Conservation (phyloP, 2,113 vertebrate species). For the Lasiurus borealis region DNA sequence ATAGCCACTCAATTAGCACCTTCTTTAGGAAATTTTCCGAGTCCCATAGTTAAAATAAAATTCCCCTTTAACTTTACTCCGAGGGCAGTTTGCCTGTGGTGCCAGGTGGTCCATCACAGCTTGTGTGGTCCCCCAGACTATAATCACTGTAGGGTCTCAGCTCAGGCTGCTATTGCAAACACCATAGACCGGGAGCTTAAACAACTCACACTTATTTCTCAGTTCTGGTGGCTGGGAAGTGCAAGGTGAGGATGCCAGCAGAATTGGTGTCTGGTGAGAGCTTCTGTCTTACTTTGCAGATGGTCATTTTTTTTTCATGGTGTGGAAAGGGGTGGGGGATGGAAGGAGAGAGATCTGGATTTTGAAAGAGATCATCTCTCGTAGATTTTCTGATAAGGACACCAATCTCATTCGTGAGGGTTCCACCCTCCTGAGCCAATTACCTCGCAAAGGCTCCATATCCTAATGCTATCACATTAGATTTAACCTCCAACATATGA, state of each 20-base stretch:
- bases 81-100: background rate
- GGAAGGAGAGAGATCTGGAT: background rate
- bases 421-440: background rate
- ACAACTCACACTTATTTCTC: background rate
- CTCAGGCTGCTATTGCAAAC: background rate
- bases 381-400: background rate
- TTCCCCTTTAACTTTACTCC: background rate
- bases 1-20: background rate
- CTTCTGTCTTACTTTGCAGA: background rate
- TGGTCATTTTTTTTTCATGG: background rate
- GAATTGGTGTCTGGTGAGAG: background rate
- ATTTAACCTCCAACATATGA: background rate
- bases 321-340: background rate
- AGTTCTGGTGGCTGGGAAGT: background rate
- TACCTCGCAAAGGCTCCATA: background rate
- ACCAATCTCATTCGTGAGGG: background rate
- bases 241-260: background rate
- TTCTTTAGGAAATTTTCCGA: background rate
- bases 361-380: background rate
- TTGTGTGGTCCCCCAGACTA: background rate
- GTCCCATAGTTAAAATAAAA: background rate
- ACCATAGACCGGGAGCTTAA: background rate
- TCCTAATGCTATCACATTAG: background rate
- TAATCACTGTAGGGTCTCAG: accelerated
- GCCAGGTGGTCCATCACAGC: accelerated